These are phyloP conservation scores for Ptychochromis oligacanthus DNA, from an alignment of 2,113 vertebrate genomes.

Conservation along the genomic window DNA sequence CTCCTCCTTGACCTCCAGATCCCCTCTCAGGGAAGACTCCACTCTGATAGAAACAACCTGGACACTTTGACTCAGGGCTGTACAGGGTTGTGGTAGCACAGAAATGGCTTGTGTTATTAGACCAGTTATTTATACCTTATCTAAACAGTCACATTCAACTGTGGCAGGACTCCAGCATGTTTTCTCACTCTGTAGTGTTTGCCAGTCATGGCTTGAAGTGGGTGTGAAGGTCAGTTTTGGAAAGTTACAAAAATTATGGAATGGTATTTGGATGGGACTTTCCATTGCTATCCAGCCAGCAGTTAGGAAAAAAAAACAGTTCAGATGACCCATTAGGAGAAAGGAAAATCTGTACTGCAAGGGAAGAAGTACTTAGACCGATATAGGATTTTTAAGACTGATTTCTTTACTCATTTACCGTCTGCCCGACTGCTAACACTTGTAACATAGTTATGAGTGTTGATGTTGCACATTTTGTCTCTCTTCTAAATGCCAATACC, in stretches of 20 bases:
- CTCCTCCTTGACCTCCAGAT: conserved; percentile 28
- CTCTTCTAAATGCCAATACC: background rate
- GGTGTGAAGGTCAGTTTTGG: background rate
- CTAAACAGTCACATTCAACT: background rate
- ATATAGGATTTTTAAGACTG: background rate
- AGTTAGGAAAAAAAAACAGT: background rate
- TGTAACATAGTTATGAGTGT: too few relatives aligned
- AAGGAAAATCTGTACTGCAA: background rate
- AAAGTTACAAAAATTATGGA: background rate
- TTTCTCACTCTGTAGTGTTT: background rate
- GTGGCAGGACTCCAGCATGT: background rate
- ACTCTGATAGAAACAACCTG: conserved; percentile 7
- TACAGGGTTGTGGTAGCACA: background rate
- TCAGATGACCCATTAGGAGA: background rate
- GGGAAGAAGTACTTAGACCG: background rate
- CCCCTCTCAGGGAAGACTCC: background rate
- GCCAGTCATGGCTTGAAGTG: background rate
- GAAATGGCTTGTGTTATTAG: background rate
- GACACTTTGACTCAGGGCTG: background rate
- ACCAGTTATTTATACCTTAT: conserved; percentile 5
- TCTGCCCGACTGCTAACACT: too few relatives aligned
- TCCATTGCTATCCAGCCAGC: background rate
- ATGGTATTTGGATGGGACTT: background rate
- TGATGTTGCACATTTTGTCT: background rate
- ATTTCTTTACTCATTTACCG: background rate